A percentile compares a stretch with the other conserved stretches of the same genome.
Conservation (phyloP, 2,888 invertebrate genomes). For the Euplexia lucipara region DNA sequence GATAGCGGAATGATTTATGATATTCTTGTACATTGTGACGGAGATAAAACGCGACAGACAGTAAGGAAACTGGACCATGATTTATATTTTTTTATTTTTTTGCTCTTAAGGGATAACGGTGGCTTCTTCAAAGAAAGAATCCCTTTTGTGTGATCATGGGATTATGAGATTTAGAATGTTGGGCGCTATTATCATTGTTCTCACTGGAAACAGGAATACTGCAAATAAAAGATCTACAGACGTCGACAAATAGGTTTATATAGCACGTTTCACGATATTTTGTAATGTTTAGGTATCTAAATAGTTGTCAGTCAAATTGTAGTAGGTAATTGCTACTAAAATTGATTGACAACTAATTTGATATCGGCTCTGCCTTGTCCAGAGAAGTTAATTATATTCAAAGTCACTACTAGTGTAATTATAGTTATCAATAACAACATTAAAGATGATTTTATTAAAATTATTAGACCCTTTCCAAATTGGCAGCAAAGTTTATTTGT, state of each 20-base stretch:
- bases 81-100: slow-evolving; percentile 62
- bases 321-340: too few species aligned
- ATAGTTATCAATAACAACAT: background rate
- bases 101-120: slow-evolving; percentile 49
- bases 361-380: background rate
- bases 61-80: slow-evolving; percentile 55
- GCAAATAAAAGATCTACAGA: slow-evolving; percentile 9
- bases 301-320: too few species aligned
- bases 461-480: too few species aligned
- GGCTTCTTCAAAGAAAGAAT: slow-evolving; percentile 48
- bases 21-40: slow-evolving; percentile 60
- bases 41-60: slow-evolving; percentile 66
- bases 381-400: background rate
- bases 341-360: background rate
- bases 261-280: background rate
- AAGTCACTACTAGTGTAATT: background rate
- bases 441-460: background rate
- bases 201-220: slow-evolving; percentile 21
- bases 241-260: background rate
- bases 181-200: slow-evolving; percentile 24
- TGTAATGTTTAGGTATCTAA: background rate
- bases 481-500: too few species aligned
- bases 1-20: slow-evolving; percentile 69
- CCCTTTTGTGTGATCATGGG: slow-evolving; percentile 38
- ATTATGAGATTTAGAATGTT: slow-evolving; percentile 47